A percentile compares a stretch with the other conserved stretches of the same genome.
Evolutionary conservation across 2,113 vertebrate species (phyloP).

Genomic region (Calypte anna): DNA sequence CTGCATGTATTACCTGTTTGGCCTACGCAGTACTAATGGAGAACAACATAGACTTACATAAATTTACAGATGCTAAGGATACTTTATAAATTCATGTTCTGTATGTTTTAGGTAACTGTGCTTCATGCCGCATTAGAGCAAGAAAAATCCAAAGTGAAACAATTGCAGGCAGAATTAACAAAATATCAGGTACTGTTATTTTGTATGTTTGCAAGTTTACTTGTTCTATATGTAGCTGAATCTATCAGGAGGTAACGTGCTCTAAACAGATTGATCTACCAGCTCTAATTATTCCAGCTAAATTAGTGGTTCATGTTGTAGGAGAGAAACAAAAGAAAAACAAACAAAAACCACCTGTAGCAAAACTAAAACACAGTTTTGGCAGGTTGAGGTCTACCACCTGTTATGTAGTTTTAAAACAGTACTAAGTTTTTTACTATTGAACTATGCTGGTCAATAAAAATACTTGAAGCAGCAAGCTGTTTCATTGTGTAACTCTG

Average conservation of each 20-base stretch:
- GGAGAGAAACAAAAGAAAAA: not conserved
- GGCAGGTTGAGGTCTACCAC: not conserved
- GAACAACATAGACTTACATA: not conserved
- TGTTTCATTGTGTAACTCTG: not conserved
- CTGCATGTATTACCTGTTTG: not conserved
- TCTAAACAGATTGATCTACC: not conserved
- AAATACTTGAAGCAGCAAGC: not conserved
- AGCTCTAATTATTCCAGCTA: not conserved
- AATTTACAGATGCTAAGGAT: not conserved
- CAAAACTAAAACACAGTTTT: not conserved
- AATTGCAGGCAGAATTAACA: constrained; percentile 88
- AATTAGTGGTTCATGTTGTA: not conserved
- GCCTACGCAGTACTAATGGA: not conserved
- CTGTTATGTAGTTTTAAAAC: not conserved
- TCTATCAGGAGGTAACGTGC: not conserved
- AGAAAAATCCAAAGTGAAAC: constrained; percentile 94
- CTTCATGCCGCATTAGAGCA: constrained; percentile 91
- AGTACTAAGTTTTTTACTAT: not conserved
- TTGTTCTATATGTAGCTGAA: not conserved
- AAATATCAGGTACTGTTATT: constrained; percentile 88
- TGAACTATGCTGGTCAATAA: not conserved
- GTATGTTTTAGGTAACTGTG: constrained; percentile 80
- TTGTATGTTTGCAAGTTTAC: not conserved
- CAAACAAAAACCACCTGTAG: not conserved
- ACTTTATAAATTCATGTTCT: not conserved